Conservation (phyloP, 2,113 vertebrate genomes). For the Hippocampus guttulatus region DNA sequence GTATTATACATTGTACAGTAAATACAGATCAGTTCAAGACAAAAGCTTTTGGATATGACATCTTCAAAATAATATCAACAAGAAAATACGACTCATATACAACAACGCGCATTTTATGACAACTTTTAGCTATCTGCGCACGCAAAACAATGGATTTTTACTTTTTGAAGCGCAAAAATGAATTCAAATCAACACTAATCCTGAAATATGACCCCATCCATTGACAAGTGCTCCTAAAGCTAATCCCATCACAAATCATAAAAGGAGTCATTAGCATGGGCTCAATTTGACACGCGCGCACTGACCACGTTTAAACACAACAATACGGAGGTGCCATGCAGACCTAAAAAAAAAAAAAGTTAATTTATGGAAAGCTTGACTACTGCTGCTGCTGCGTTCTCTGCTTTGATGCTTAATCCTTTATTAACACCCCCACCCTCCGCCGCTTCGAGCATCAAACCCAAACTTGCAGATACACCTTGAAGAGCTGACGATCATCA, state of each 20-base stretch:
- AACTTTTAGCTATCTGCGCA: background rate
- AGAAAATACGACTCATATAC: no score
- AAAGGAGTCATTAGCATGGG: constrained; percentile 43
- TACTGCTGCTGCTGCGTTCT: constrained; percentile 13
- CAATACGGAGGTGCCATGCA: background rate
- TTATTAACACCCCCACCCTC: constrained; percentile 36
- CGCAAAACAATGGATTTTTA: background rate
- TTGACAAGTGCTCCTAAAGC: background rate
- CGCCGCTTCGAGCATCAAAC: background rate
- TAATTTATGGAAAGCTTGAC: constrained; percentile 63
- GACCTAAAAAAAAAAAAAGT: constrained; percentile 34
- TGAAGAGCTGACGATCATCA: constrained; percentile 19
- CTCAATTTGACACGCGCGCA: constrained; percentile 40
- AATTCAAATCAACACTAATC: background rate
- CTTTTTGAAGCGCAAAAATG: background rate
- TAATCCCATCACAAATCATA: constrained; percentile 28
- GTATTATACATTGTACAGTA: no score
- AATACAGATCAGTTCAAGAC: no score
- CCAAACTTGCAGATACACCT: constrained; percentile 18
- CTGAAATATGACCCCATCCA: background rate
- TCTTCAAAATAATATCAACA: no score
- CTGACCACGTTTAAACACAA: constrained; percentile 26
- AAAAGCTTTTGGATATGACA: no score
- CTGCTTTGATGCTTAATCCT: constrained; percentile 57
- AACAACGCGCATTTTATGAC: no score